Base-by-base conservation (phyloP, 2,113 vertebrate genomes). In the Trichomycterus rosablanca region DNA sequence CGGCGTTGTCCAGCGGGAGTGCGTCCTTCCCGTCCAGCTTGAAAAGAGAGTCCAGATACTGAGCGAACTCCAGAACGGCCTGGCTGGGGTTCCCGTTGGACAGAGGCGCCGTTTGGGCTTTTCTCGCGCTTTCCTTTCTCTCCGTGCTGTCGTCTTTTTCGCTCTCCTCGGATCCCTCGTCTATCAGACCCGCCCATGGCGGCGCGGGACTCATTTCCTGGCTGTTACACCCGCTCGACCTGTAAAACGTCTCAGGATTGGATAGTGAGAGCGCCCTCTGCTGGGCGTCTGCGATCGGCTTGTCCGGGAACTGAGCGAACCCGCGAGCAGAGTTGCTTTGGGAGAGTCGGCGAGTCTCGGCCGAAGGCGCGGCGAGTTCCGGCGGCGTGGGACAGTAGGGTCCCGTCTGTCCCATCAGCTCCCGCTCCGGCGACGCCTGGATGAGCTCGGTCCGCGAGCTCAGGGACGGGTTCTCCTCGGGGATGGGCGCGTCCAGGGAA, bases 41-140 rank as follows among this genome's bases (percentile, higher is more conserved):
- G 81, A 99, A 98, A 52, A 99, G 89, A 74, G 93, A 95, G 87
- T 98, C 96, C 49, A 99, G 92, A 80, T 97, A 98, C 78, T 98
- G 94, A 0, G 96, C 94, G 0, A 99, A 99, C 78, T 98, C 95
- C 80, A 97, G 78, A 56, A 99, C 95, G 14, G 94, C 93, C n/a
- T 94, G 93, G 57, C 94, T 97, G 76, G 95, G 93, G 66, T 92
- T 92, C 1, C 96, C 93, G 0, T 96, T 93, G 53, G 93, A 91
- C 52, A 97, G 67, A 52, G 75, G 76, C 7, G 76, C 68, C 14
- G 66, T 70, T 32, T 79, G 75, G 28, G 63, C 24, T 35, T 62
- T 28, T 4, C 71, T 61, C 18, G 11, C 59, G 56, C 66, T 67
- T 54, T 67, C 60, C 0, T 40, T 55, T 18, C 71, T 75, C 55